Conservation (phyloP, 2,888 invertebrate genomes). For the Athalia cordata region DNA sequence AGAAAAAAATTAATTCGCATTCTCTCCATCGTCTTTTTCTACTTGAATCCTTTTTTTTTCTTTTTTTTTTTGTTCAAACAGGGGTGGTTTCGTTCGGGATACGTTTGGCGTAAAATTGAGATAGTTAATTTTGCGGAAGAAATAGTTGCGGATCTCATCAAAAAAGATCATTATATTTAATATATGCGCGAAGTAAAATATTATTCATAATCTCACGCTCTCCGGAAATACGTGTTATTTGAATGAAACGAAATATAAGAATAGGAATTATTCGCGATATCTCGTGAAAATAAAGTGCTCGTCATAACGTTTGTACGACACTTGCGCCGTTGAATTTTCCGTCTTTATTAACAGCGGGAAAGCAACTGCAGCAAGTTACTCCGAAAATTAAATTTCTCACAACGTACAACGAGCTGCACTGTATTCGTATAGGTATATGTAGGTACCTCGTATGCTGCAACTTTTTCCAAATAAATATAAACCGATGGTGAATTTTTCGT, state of each 20-base stretch:
- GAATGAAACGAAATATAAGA: not conserved
- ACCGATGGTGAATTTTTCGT: not conserved
- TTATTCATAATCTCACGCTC: not conserved
- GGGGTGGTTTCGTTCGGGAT: too few species aligned
- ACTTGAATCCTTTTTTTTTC: too few species aligned
- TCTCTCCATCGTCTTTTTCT: too few species aligned
- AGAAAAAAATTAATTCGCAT: too few species aligned
- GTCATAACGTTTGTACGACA: not conserved
- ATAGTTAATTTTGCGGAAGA: too few species aligned
- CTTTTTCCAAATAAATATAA: too few species aligned
- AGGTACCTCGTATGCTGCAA: too few species aligned
- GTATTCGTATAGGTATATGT: not conserved
- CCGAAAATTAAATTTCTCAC: constrained; percentile 28
- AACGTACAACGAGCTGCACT: not conserved
- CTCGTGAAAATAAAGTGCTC: constrained; percentile 36
- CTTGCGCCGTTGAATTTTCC: constrained; percentile 17
- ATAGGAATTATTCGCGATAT: not conserved
- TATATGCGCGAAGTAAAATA: too few species aligned
- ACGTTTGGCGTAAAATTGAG: too few species aligned
- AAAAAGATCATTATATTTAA: too few species aligned
- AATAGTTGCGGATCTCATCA: too few species aligned
- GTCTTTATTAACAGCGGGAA: not conserved
- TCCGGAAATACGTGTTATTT: not conserved
- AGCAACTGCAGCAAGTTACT: not conserved
- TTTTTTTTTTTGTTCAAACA: too few species aligned